These are phyloP conservation scores for Polyergus mexicanus DNA, from an alignment of 1,140 invertebrate species.

Conservation along the genomic window DNA sequence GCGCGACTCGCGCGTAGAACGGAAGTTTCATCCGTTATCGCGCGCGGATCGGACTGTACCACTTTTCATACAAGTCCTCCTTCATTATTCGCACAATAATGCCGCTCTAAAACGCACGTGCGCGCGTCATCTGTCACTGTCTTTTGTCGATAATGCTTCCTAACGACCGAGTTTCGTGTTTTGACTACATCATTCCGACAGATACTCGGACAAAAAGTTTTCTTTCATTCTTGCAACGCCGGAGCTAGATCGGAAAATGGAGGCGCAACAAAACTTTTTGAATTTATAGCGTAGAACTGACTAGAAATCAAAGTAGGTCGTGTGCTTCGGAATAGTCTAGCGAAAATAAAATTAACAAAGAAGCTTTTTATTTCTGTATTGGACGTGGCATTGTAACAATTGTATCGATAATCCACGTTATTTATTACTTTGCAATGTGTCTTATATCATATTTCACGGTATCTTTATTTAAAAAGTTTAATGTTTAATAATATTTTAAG, in stretches of 20 bases:
- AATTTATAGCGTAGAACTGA: conserved; percentile 37
- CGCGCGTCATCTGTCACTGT: conserved; percentile 45
- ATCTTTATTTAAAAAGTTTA: not conserved
- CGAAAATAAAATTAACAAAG: not conserved
- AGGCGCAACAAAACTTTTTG: conserved; percentile 41
- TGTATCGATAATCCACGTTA: conserved; percentile 13
- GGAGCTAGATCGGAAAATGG: conserved; percentile 34
- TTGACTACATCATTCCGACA: conserved; percentile 31
- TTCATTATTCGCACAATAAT: conserved; percentile 37
- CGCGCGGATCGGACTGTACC: not conserved
- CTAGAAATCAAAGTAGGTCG: conserved; percentile 35
- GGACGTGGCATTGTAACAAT: conserved; percentile 4
- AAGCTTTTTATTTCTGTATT: not conserved
- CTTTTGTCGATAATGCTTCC: conserved; percentile 42
- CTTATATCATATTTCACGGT: not conserved
- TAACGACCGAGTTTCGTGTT: conserved; percentile 36
- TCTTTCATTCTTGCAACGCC: conserved; percentile 35
- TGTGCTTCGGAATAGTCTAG: not conserved
- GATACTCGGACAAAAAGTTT: conserved; percentile 42
- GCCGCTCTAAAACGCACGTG: conserved; percentile 30
- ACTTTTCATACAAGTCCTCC: not conserved
- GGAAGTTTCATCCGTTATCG: conserved; percentile 24
- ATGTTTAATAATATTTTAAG: not conserved
- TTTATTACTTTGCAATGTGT: not conserved
- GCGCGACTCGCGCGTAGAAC: not conserved